A percentile compares a stretch with the other conserved stretches of the same genome.
Conservation (phyloP, 1,140 invertebrate species). For the Drosophila bocqueti region DNA sequence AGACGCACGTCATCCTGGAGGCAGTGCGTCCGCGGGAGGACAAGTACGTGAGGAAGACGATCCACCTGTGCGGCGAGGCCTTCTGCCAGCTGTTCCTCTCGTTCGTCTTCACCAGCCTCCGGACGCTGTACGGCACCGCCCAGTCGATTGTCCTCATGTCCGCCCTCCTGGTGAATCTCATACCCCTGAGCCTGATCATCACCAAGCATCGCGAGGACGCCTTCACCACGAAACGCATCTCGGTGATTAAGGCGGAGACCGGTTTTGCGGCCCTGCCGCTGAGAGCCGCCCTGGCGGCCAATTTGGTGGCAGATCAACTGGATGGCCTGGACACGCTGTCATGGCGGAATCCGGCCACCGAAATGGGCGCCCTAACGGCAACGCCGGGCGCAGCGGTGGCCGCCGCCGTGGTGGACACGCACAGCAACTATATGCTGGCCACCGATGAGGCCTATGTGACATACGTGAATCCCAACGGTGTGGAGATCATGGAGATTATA, state of each 20-base stretch:
- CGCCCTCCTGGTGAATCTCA: conserved; percentile 78
- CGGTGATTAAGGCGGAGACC: conserved; percentile 77
- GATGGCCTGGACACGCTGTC: conserved; percentile 72
- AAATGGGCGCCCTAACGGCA: conserved; percentile 2
- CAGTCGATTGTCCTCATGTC: conserved; percentile 82
- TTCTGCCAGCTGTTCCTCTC: conserved; percentile 83
- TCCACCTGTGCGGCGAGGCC: conserved; percentile 79
- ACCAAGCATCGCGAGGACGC: conserved; percentile 81
- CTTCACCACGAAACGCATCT: conserved; percentile 79
- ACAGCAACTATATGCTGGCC: conserved; percentile 78
- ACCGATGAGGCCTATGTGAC: conserved; percentile 82
- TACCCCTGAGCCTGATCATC: conserved; percentile 79
- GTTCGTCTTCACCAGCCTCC: conserved; percentile 81
- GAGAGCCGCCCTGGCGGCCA: conserved; percentile 60
- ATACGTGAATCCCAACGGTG: conserved; percentile 83
- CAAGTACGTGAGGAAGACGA: conserved; percentile 81
- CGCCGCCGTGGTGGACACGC: conserved; percentile 72
- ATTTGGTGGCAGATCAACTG: conserved; percentile 75
- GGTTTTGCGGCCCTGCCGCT: conserved; percentile 67
- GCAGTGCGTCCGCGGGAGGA: conserved; percentile 82
- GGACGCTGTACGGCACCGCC: conserved; percentile 80
- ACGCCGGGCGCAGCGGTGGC: conserved; percentile 49
- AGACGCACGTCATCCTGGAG: conserved; percentile 82
- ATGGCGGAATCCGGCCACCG: conserved; percentile 64
- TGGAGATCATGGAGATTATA: conserved; percentile 84